Evolutionary conservation across 2,113 vertebrate species (phyloP), one percentile per base, ranked within the genome.

Genomic region (Oryzias woworae): DNA sequence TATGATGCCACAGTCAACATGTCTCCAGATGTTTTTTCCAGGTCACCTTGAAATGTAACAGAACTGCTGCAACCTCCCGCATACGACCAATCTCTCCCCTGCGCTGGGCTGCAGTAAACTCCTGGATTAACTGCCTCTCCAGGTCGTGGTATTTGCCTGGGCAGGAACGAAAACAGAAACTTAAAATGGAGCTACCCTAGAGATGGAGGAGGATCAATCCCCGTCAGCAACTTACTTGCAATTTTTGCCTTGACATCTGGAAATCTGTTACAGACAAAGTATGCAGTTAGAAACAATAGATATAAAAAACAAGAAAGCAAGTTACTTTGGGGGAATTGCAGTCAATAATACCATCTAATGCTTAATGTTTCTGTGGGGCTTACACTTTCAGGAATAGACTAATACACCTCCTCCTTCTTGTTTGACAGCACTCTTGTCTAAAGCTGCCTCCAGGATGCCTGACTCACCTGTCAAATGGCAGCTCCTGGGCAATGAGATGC

Each of bases 171-270:
- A 74, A 58, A 47, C 3, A 57, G 61, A 46, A 28, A 2, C 7
- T 15, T 16, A 20, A 28, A 15, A 36, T 47, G 26, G 1, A 12
- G 14, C 67, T 14, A 55, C 51, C 42, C 10, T 50, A 3, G 8
- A 0, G 16, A 62, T 3, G 22, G 28, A 31, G 16, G 24, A 16
- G 17, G 2, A 31, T 17, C 4, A 42, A 1, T 17, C 18, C 20
- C 22, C 26, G 61, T 28, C 7, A 18, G 23, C 22, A 66, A 95
- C 97, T 94, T 92, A 99, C 97, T 99, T 89, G 97, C 97, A 86
- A 99, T 99, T 93, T 98, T 98, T 72, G 97, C 97, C 85, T 99
- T 99, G 77, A 99, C 97, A 85, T 98, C 97, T 80, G 97, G 93
- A 95, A 99, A 98, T 90, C 97, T 99, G 91, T 79, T 7, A 66